Evolutionary conservation across 2,113 vertebrate species (phyloP).

Genomic region (Vombatus ursinus): DNA sequence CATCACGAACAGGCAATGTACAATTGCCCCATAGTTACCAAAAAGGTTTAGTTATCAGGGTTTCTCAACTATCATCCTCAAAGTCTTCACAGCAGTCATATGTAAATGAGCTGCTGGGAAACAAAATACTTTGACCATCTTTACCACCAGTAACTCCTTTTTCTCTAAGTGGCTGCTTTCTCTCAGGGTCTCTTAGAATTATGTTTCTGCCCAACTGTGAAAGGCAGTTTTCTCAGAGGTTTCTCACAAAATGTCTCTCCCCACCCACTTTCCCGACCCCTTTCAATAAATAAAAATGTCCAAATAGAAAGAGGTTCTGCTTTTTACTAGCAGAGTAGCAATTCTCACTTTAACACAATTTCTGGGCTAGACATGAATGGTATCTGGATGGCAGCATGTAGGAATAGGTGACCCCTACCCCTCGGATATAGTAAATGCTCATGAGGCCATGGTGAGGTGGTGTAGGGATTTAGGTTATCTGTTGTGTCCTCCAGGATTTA

Average conservation of each 20-base stretch:
- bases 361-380: background rate
- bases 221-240: background rate
- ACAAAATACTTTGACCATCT: background rate
- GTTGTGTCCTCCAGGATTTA: background rate
- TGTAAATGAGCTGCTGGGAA: background rate
- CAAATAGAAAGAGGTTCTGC: background rate
- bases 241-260: background rate
- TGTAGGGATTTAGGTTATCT: background rate
- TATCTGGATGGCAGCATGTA: background rate
- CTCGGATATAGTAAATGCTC: background rate
- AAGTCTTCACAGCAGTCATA: background rate
- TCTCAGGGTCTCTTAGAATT: background rate
- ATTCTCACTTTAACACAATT: background rate
- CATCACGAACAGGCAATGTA: background rate
- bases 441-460: background rate
- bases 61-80: background rate
- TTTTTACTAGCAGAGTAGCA: background rate
- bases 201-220: background rate
- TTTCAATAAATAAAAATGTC: background rate
- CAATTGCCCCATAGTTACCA: background rate
- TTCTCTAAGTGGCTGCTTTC: background rate
- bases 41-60: background rate
- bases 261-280: background rate
- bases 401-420: background rate
- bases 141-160: background rate